A percentile compares a stretch with the other conserved stretches of the same genome.
Evolutionary conservation across 1,140 invertebrate genomes (phyloP).

Genomic region (Drosophila saltans): DNA sequence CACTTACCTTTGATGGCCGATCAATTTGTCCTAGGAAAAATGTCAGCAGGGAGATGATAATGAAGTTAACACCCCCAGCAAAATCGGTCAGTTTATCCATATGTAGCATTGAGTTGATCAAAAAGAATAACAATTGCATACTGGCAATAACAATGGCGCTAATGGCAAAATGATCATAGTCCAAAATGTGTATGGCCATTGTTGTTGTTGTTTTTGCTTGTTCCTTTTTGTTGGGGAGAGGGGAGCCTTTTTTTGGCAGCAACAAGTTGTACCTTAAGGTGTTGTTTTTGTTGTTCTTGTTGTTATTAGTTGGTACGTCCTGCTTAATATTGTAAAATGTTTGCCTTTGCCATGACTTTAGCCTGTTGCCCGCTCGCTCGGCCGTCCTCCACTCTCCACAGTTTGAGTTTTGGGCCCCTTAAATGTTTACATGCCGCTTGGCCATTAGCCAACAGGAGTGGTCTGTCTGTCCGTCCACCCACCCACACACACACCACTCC

Average conservation of each 20-base stretch:
- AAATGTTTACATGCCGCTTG: conserved; percentile 47
- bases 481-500: background rate
- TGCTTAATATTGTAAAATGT: conserved; percentile 54
- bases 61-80: conserved; percentile 95
- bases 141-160: conserved; percentile 93
- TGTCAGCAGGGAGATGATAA: conserved; percentile 93
- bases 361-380: background rate
- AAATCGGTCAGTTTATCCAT: conserved; percentile 96
- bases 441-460: conserved; percentile 45
- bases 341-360: conserved; percentile 48
- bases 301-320: background rate
- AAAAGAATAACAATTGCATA: conserved; percentile 95
- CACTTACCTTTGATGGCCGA: conserved; percentile 86
- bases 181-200: conserved; percentile 89
- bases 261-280: conserved; percentile 16
- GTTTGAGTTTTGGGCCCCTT: conserved; percentile 9
- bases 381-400: background rate
- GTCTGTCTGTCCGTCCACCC: background rate
- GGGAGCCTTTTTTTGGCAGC: background rate
- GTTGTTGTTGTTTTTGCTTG: conserved; percentile 8
- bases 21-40: conserved; percentile 92
- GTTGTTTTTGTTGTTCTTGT: background rate
- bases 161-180: conserved; percentile 93
- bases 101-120: conserved; percentile 92
- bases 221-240: conserved; percentile 4